These are phyloP conservation scores for Pipistrellus nathusii DNA, from an alignment of 2,797 vertebrate species.

Conservation along the genomic window DNA sequence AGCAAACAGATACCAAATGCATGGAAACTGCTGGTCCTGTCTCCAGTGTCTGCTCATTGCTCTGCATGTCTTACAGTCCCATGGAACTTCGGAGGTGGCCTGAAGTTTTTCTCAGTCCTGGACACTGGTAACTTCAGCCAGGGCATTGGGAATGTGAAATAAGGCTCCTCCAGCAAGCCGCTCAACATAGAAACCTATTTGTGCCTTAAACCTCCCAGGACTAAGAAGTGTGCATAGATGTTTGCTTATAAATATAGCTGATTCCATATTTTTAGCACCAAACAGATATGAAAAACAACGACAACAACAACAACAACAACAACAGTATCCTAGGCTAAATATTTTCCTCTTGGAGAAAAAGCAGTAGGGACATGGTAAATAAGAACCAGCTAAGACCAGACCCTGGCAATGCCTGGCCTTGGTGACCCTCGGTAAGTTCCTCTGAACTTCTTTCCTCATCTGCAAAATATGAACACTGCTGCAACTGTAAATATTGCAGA, in stretches of 20 bases:
- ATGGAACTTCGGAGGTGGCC: background rate
- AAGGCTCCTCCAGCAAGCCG: background rate
- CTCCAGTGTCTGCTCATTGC: background rate
- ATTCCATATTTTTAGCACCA: background rate
- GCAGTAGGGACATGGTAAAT: background rate
- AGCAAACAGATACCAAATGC: background rate
- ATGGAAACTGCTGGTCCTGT: background rate
- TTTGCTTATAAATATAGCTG: background rate
- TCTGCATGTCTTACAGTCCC: background rate
- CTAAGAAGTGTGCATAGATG: background rate
- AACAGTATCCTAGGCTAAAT: background rate
- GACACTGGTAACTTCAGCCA: background rate
- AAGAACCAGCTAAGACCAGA: background rate
- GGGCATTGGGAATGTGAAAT: background rate
- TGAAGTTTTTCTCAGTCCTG: background rate
- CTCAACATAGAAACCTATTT: background rate
- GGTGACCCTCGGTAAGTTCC: background rate
- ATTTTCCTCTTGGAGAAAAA: slow-evolving; percentile 28
- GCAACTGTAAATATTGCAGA: rapidly evolving
- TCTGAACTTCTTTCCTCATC: background rate
- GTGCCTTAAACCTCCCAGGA: background rate
- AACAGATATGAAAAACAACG: background rate
- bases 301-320: no score
- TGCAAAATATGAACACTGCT: background rate
- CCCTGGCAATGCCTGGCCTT: background rate